These are phyloP conservation scores for Drosophila picticornis DNA, from an alignment of 2,888 invertebrate genomes.

Conservation along the genomic window DNA sequence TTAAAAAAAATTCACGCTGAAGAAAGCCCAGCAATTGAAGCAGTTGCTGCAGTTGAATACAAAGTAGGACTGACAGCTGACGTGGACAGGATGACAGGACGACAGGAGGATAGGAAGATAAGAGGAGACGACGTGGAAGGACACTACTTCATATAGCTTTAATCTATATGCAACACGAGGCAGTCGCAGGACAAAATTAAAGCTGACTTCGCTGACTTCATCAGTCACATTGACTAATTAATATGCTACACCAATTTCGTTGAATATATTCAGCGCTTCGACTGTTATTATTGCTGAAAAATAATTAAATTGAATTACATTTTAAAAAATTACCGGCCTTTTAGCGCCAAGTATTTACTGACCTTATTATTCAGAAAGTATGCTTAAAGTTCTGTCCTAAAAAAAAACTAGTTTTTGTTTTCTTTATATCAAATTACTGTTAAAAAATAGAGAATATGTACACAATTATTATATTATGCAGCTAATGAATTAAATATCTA, in stretches of 20 bases:
- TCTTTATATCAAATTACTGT: not conserved
- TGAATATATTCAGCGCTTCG: not conserved
- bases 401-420: rapidly evolving
- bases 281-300: not conserved
- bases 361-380: not conserved
- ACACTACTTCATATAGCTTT: constrained; percentile 34
- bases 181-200: constrained; percentile 21
- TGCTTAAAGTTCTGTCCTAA: not conserved
- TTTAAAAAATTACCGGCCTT: not conserved
- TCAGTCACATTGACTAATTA: not conserved
- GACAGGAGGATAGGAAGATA: not conserved
- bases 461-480: not conserved
- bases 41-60: constrained; percentile 32
- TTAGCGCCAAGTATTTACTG: not conserved
- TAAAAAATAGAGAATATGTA: rapidly evolving
- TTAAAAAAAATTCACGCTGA: constrained; percentile 65
- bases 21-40: constrained; percentile 30
- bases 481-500: too few relatives aligned
- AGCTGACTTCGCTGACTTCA: not conserved
- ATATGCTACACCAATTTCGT: not conserved
- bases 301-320: not conserved
- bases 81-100: constrained; percentile 42
- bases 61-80: constrained; percentile 69
- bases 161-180: constrained; percentile 27
- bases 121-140: constrained; percentile 9